Percentiles rank a stretch among this genome's conserved stretches.
Evolutionary conservation across 2,888 invertebrate genomes (phyloP).

Genomic region (Barypeithes pellucidus): DNA sequence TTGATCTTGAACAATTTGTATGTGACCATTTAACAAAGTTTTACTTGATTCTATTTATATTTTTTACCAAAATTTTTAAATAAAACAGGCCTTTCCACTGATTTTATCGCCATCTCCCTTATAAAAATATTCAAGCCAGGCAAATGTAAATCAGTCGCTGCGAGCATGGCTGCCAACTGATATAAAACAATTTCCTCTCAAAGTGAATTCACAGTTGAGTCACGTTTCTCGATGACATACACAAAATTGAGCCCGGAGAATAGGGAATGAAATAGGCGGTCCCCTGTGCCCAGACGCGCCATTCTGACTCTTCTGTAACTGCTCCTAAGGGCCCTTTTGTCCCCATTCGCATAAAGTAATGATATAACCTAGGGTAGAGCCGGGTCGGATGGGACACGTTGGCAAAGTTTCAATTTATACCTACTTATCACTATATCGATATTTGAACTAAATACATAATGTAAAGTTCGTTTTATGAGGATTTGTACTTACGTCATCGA

Average conservation of each 20-base stretch:
- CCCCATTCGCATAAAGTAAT: slow-evolving; percentile 28
- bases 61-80: not conserved
- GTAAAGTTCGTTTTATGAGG: too few species aligned
- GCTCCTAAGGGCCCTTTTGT: slow-evolving; percentile 43
- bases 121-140: slow-evolving; percentile 52
- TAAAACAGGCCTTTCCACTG: not conserved
- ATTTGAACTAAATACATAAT: too few species aligned
- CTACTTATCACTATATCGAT: too few species aligned
- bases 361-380: slow-evolving; percentile 4
- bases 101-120: slow-evolving; percentile 42
- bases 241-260: slow-evolving; percentile 68
- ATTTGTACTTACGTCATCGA: too few species aligned
- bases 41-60: not conserved
- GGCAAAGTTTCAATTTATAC: too few species aligned
- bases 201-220: slow-evolving; percentile 67
- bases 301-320: slow-evolving; percentile 46
- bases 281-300: slow-evolving; percentile 40
- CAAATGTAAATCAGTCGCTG: slow-evolving; percentile 62
- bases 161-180: slow-evolving; percentile 63
- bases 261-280: slow-evolving; percentile 56
- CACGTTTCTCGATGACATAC: slow-evolving; percentile 70
- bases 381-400: not conserved
- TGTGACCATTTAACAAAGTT: too few species aligned
- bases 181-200: slow-evolving; percentile 69
- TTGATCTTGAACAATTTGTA: too few species aligned